Base-by-base conservation (phyloP, 2,888 invertebrate genomes). In the Ichneumoninae sp. region DNA sequence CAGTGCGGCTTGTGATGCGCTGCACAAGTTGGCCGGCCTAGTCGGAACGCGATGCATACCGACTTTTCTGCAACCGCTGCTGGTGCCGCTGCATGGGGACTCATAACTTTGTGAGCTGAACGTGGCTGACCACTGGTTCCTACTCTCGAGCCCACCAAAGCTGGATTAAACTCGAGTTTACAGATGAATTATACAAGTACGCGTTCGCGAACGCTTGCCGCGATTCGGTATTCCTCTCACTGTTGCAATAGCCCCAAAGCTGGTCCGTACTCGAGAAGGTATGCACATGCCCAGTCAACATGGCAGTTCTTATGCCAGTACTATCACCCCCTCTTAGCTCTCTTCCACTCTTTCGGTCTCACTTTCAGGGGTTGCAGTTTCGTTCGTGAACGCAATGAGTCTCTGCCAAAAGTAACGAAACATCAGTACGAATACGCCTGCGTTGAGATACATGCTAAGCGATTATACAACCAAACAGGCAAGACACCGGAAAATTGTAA, bases 111-210 rank as follows among this genome's bases (percentile, higher is more conserved):
- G 76, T 30, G 71, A 84, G 86, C 82, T 80, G 77, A 80, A 80
- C 80, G 81, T 78, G 80, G 86, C 84, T 82, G 82, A 78, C 83
- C 81, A 86, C 79, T 66, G 85, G 30, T 77, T 76, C 66, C 62
- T 50, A 54, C 50, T 74, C 74, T 60, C 52, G 72, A 68, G 71
- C 82, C 76, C 65, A 86, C 80, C 85, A 86, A 88, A 88, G 87
- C 88, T 84, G 88, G 88, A 88, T 88, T 87, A 88, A 88, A 88
- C 87, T 88, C 86, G 83, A 88, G 86, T 87, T 88, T 86, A 84
- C 85, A 86, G 85, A 86, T 88, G 87, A 88, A 88, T 88, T 88
- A 88, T 86, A 86, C 86, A 86, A 84, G 84, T 83, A 74, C 62
- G 62, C 82, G 52, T 80, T 30, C 78, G 50, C 60, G 62, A 62